Evolutionary conservation across 2,113 vertebrate genomes (phyloP), one percentile per base, ranked within the genome.

Genomic region (Mus spicilegus): DNA sequence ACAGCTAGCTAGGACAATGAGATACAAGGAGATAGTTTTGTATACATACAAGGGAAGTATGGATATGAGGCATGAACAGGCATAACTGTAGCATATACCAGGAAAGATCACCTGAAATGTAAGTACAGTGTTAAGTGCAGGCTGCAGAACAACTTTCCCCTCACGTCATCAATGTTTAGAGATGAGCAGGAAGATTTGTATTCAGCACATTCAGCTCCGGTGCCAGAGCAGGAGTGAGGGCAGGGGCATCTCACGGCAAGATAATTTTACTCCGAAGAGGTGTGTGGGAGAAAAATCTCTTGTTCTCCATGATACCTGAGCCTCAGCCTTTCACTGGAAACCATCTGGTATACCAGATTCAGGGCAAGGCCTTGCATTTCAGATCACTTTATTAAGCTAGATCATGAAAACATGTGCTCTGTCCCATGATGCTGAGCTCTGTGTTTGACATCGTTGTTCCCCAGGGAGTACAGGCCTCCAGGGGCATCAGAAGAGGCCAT

Each of bases 321-420:
- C 54, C 33, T 22, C 36, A 51, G 36, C 0, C 3, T 92, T 96
- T 92, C 73, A n/a, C 1, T 49, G 36, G 54, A 42, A 78, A 54
- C 81, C 92, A 92, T 92, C 49, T 92, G 95, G 67, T 63, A 36
- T 42, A 19, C 17, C 72, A 93, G 56, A 72, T 73, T 87, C 67
- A 36, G 81, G 93, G 36, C 51, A 92, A 90, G 56, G 36, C 91
- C 36, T 80, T 39, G 91, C n/a, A 51, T 89, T 84, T 91, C 39
- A 89, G 89, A 92, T 46, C 20, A 75, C 93, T 92, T 82, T 65
- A 87, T 95, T 87, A 90, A 90, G 91, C 76, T 86, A 61, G 73
- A 89, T 95, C 46, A 91, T 82, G 87, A 93, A 93, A 95, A 95
- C 95, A 76, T 84, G 91, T 75, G 61, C 69, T 93, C 61, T 33